These are phyloP conservation scores for Dermatophagoides farinae DNA, from an alignment of 1,140 invertebrate species.

Conservation along the genomic window DNA sequence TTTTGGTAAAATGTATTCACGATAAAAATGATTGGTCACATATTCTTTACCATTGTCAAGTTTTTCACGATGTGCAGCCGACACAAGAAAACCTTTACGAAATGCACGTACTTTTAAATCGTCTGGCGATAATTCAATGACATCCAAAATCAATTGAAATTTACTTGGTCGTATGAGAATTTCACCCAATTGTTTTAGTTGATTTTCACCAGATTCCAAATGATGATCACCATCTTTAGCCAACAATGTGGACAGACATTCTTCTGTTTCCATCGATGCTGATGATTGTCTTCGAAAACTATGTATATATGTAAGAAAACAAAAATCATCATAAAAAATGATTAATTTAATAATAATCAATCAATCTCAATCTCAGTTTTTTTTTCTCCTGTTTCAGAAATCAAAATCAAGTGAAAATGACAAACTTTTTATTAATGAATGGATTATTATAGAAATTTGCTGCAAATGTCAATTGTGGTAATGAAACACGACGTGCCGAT, in stretches of 20 bases:
- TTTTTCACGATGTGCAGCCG: not conserved
- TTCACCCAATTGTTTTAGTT: not conserved
- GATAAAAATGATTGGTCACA: not conserved
- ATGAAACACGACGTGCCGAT: too few relatives aligned
- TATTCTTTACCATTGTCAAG: not conserved
- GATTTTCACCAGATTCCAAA: not conserved
- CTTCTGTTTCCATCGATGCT: too few relatives aligned
- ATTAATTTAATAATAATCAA: too few relatives aligned
- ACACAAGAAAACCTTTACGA: not conserved
- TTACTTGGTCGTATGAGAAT: not conserved
- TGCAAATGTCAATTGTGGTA: too few relatives aligned
- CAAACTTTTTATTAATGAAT: too few relatives aligned
- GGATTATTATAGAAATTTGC: too few relatives aligned
- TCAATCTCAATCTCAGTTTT: too few relatives aligned
- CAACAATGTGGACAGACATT: not conserved
- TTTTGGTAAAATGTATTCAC: not conserved
- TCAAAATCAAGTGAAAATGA: too few relatives aligned
- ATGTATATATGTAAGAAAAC: too few relatives aligned
- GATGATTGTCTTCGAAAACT: too few relatives aligned
- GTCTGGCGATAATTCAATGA: not conserved
- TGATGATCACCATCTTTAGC: not conserved
- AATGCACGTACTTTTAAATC: not conserved
- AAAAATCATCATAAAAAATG: too few relatives aligned
- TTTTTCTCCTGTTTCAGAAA: too few relatives aligned
- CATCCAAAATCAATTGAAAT: not conserved